Percentiles rank a stretch among this genome's conserved stretches.
phyloP scores from a whole-genome alignment of 2,797 vertebrate species.

The Antrozous pallidus region DNA sequence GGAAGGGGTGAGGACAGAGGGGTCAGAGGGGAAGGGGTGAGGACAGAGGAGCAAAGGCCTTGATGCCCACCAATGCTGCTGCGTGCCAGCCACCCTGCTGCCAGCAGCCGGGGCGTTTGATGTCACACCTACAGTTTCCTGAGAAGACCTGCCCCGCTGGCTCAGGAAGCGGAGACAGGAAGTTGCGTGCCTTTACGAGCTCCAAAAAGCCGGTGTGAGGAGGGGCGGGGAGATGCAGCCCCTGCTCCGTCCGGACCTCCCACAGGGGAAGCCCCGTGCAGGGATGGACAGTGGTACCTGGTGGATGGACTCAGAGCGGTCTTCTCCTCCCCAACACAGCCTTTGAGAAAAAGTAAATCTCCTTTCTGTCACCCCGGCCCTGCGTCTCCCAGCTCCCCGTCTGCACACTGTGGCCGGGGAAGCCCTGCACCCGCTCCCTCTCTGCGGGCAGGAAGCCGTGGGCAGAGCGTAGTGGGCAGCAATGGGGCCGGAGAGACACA shows the following conservation, averaged over 20 bases:
- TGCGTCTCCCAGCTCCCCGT: background rate
- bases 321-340: background rate
- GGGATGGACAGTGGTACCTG: background rate
- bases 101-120: background rate
- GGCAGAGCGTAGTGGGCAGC: background rate
- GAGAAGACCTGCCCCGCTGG: background rate
- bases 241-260: background rate
- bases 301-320: background rate
- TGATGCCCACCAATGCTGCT: accelerated
- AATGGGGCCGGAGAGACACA: background rate
- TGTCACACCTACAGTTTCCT: background rate
- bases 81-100: background rate
- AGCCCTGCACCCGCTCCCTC: background rate
- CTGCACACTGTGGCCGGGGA: background rate
- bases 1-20: no score
- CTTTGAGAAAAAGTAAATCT: background rate
- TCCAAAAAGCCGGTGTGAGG: no score
- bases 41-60: background rate
- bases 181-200: background rate
- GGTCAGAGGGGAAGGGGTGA: no score
- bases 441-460: background rate
- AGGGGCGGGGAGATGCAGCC: background rate
- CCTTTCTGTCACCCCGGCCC: background rate
- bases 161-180: constrained; percentile 7
- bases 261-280: constrained; percentile 20